Percentiles rank a stretch among this genome's conserved stretches.
Conservation (phyloP, 2,888 invertebrate species). For the Luperina testacea region DNA sequence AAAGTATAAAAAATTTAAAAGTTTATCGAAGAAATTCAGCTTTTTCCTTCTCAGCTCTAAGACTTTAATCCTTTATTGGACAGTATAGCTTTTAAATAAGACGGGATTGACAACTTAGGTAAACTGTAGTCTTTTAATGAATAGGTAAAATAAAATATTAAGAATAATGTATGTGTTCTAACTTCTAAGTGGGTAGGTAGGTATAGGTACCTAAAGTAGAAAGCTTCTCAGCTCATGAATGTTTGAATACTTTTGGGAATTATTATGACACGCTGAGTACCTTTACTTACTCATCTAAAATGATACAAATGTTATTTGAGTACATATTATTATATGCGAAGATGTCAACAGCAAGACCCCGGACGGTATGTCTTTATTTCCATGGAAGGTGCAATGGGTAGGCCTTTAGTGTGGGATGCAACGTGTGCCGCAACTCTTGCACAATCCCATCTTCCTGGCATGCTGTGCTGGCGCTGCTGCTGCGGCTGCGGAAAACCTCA, state of each 20-base stretch:
- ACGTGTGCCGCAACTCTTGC: too few relatives aligned
- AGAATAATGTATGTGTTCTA: not conserved
- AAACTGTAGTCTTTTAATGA: not conserved
- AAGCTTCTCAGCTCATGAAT: slow-evolving; percentile 26
- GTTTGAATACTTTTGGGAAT: slow-evolving; percentile 35
- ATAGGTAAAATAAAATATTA: too few relatives aligned
- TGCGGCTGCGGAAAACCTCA: too few relatives aligned
- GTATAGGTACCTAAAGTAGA: not conserved
- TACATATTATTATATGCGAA: not conserved
- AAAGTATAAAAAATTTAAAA: slow-evolving; percentile 25
- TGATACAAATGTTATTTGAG: not conserved
- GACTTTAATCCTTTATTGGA: slow-evolving; percentile 11
- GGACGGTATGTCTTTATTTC: too few relatives aligned
- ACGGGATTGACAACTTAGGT: not conserved
- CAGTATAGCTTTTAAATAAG: slow-evolving; percentile 1
- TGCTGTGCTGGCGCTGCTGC: too few relatives aligned
- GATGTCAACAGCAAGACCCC: too few relatives aligned
- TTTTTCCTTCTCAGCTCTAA: slow-evolving; percentile 1
- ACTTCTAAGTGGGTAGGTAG: not conserved
- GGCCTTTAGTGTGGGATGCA: too few relatives aligned
- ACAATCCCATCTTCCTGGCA: too few relatives aligned
- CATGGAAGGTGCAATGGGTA: too few relatives aligned
- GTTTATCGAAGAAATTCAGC: slow-evolving; percentile 6
- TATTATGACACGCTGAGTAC: slow-evolving; percentile 16
- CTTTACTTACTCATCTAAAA: slow-evolving; percentile 1